Base-by-base conservation (phyloP, 2,113 vertebrate genomes). In the Ochotona princeps region DNA sequence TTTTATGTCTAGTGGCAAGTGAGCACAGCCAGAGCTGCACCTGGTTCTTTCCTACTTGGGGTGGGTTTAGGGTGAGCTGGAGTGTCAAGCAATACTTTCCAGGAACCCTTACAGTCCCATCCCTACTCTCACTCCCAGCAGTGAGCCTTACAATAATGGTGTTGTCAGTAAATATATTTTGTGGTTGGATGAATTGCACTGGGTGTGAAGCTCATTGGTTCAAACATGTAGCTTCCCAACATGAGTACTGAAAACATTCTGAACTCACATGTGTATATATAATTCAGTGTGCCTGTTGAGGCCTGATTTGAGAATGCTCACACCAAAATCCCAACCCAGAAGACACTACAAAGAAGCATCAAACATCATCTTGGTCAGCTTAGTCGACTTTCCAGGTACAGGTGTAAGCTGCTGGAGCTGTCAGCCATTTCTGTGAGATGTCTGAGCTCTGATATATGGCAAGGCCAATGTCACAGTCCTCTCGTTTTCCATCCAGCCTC, bases 111-210 rank as follows among this genome's bases (percentile, higher is more conserved):
- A 61, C 47, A 49, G 17, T 25, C 35, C 13, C 63, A 80, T 35
- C 1, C 5, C 66, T 35, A 17, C 13, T 57, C 54, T 57, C 54
- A 57, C 54, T 44, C 35, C 66, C 51, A 61, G 30, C 30, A 69
- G 47, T 84, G 18, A 30, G 25, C 20, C 12, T 60, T 70, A 14
- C 73, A 73, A 66, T 83, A 83, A 80, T 25, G 74, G 51, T 44
- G 38, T 89, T 88, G n/a, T 80, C 35, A 80, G 18, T 54, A 80
- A 74, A 66, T 91, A 66, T 47, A 47, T 83, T 73, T 83, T 60
- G n/a, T 75, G 13, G 12, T 89, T 80, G 26, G 79, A 86, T 79
- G 26, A 83, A 61, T 70, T 54, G 47, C 5, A n/a, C n/a, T 89
- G 23, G 9, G 21, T 44, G 8, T 21, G 28, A 75, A 54, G 18